Conservation (phyloP, 2,888 invertebrate genomes). For the Latrodectus elegans region DNA sequence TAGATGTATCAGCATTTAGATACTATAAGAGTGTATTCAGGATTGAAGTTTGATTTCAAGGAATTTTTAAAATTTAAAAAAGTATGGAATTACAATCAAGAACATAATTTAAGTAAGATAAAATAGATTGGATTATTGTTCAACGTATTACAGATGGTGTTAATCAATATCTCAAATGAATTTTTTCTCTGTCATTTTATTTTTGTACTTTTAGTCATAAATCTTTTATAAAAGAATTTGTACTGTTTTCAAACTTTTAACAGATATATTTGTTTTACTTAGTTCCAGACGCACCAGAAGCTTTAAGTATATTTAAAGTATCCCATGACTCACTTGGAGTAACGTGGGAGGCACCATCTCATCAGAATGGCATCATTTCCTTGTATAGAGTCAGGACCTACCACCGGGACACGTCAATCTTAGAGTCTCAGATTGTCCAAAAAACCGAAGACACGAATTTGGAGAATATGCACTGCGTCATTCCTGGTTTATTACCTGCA, state of each 20-base stretch:
- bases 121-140: too few relatives aligned
- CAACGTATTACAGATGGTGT: too few relatives aligned
- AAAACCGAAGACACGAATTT: constrained; percentile 3
- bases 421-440: background rate
- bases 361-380: constrained; percentile 30
- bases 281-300: constrained; percentile 34
- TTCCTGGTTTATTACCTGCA: constrained; percentile 26
- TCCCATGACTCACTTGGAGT: constrained; percentile 3
- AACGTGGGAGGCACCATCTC: constrained; percentile 24
- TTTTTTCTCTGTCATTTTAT: background rate
- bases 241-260: background rate
- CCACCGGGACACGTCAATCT: background rate
- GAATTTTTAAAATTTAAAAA: too few relatives aligned
- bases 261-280: background rate
- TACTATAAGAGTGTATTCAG: too few relatives aligned
- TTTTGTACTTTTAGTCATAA: background rate
- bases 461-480: background rate
- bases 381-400: constrained; percentile 29
- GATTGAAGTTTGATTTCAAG: too few relatives aligned
- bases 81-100: too few relatives aligned
- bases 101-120: too few relatives aligned
- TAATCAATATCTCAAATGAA: too few relatives aligned
- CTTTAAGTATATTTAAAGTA: background rate
- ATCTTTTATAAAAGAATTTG: background rate
- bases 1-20: too few relatives aligned